These are phyloP conservation scores for Lasioglossum pauxillum DNA, from an alignment of 2,888 invertebrate species.

Conservation along the genomic window DNA sequence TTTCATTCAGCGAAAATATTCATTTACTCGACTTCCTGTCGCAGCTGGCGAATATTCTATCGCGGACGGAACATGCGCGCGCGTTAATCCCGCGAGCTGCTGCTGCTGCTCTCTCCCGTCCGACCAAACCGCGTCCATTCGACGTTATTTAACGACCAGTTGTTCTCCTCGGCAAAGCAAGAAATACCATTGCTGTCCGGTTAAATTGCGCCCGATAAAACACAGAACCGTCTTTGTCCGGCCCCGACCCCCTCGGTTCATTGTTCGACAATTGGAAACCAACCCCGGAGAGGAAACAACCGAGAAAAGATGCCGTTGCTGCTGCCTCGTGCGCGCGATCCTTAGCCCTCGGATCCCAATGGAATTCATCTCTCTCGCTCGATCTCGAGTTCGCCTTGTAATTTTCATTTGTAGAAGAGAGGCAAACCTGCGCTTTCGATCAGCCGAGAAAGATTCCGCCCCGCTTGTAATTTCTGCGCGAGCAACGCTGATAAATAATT, in stretches of 20 bases:
- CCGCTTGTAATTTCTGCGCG: background rate
- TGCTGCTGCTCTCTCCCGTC: conserved; percentile 2
- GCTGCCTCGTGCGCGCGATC: background rate
- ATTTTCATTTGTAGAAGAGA: background rate
- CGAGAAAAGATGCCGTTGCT: conserved; percentile 19
- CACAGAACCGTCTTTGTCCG: conserved; percentile 1
- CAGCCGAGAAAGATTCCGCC: background rate
- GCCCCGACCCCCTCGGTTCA: conserved; percentile 11
- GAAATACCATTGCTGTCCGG: conserved; percentile 30
- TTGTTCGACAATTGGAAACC: conserved; percentile 37
- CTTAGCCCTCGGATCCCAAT: background rate
- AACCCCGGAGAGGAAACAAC: conserved; percentile 30
- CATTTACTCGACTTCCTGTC: conserved; percentile 58
- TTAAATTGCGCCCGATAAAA: conserved; percentile 22
- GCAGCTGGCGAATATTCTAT: conserved; percentile 57
- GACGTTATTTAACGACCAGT: conserved; percentile 39
- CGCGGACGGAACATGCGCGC: conserved; percentile 46
- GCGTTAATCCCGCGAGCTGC: conserved; percentile 48
- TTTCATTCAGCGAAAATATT: conserved; percentile 63
- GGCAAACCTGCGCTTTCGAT: background rate
- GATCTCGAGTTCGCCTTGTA: background rate
- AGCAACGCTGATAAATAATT: conserved; percentile 9
- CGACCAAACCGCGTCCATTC: conserved; percentile 14
- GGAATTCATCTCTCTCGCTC: background rate
- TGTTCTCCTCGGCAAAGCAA: conserved; percentile 19